Conservation (phyloP, 2,113 vertebrate species). For the Scortum barcoo region DNA sequence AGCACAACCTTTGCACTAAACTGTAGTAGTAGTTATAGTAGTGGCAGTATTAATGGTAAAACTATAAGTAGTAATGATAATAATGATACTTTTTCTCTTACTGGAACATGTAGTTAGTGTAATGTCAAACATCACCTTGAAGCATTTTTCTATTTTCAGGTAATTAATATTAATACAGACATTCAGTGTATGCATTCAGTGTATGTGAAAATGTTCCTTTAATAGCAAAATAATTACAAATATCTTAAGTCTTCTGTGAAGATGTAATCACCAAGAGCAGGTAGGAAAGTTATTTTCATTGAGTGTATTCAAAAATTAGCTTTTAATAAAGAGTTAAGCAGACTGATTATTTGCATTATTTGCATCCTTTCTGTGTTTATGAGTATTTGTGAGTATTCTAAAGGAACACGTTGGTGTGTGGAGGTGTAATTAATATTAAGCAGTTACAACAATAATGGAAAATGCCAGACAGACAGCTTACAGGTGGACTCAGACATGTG, state of each 20-base stretch:
- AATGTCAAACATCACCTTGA: background rate
- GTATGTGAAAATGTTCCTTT: background rate
- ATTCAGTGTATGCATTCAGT: background rate
- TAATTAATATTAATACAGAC: background rate
- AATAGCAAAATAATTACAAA: background rate
- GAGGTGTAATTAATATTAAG: constrained; percentile 6
- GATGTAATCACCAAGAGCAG: background rate
- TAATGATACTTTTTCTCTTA: background rate
- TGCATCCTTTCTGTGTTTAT: background rate
- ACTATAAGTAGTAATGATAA: background rate
- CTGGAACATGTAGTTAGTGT: background rate
- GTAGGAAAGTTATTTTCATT: background rate
- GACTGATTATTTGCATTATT: background rate
- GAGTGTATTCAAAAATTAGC: background rate
- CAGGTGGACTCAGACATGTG: constrained; percentile 33
- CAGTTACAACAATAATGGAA: constrained; percentile 21
- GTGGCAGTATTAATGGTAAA: background rate
- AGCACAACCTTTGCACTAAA: background rate
- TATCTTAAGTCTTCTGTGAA: background rate
- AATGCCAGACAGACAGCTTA: constrained; percentile 24
- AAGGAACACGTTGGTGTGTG: background rate
- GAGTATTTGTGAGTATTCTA: background rate
- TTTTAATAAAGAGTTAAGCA: background rate
- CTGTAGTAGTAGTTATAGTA: background rate
- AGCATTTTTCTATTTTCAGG: background rate